These are phyloP conservation scores for Hirtodrosophila alboralis DNA, from an alignment of 2,888 invertebrate genomes.

Conservation along the genomic window DNA sequence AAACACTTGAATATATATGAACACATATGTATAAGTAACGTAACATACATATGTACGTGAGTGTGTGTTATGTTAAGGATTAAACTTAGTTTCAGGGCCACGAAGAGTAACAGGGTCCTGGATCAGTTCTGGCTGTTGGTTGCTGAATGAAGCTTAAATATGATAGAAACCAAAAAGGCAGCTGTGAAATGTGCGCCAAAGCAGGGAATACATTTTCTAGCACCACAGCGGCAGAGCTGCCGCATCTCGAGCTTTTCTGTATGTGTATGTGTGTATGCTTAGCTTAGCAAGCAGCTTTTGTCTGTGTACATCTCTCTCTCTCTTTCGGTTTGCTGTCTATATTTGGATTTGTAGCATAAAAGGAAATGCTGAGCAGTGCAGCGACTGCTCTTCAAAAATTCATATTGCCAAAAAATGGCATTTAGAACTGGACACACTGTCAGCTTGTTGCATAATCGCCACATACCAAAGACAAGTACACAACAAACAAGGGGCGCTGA, in stretches of 20 bases:
- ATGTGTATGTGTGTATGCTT: constrained; percentile 12
- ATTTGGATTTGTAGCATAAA: constrained; percentile 18
- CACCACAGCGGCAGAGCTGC: constrained; percentile 26
- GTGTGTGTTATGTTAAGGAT: constrained; percentile 1
- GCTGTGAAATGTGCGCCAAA: constrained; percentile 53
- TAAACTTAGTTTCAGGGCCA: constrained; percentile 27
- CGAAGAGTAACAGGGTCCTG: neutral
- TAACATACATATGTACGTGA: constrained; percentile 1
- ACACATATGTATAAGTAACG: constrained; percentile 6
- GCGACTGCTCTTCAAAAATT: constrained; percentile 52
- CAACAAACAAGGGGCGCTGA: constrained; percentile 3
- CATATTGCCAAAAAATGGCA: constrained; percentile 55
- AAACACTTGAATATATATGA: constrained; percentile 4
- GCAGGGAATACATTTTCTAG: constrained; percentile 53
- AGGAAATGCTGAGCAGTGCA: constrained; percentile 29
- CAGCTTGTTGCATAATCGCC: constrained; percentile 67
- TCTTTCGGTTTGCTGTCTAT: neutral
- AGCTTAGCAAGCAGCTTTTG: constrained; percentile 27
- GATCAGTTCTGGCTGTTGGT: constrained; percentile 9
- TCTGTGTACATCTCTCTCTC: neutral
- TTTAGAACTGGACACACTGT: constrained; percentile 34
- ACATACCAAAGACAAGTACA: constrained; percentile 26
- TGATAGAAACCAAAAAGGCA: constrained; percentile 47
- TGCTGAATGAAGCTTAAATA: constrained; percentile 48
- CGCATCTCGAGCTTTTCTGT: constrained; percentile 13